Evolutionary conservation across 1,140 invertebrate species (phyloP).

Genomic region (Lepidurus packardi): DNA sequence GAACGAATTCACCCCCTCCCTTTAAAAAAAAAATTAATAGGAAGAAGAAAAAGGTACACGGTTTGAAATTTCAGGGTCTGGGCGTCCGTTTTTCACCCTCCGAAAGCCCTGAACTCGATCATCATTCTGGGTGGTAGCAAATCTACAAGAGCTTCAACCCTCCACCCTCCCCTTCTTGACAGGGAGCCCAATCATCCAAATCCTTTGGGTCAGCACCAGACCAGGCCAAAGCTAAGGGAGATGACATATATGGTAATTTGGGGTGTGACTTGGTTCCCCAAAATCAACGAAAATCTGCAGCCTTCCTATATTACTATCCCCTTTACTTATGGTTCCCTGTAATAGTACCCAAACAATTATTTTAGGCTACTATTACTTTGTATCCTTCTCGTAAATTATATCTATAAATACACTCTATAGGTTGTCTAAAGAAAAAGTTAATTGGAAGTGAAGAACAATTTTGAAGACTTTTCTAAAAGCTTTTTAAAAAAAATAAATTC

Average conservation of each 20-base stretch:
- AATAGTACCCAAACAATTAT: no score
- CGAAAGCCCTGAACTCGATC: background rate
- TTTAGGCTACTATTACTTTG: no score
- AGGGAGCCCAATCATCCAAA: background rate
- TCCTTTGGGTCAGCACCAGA: background rate
- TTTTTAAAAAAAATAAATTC: no score
- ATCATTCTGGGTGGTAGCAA: background rate
- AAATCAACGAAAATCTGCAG: background rate
- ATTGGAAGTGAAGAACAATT: no score
- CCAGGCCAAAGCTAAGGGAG: background rate
- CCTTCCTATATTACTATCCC: background rate
- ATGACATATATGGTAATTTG: background rate
- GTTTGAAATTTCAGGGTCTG: background rate
- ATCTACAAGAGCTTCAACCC: background rate
- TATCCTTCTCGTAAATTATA: no score
- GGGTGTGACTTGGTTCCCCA: background rate
- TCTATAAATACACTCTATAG: no score
- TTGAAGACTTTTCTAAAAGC: no score
- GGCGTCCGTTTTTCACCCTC: background rate
- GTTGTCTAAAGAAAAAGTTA: no score
- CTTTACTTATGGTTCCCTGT: no score
- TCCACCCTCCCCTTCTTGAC: no score
- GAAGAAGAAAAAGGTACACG: background rate
- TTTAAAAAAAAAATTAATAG: no score
- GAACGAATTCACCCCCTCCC: background rate